Conservation (phyloP, 1,140 invertebrate genomes). For the Cylas formicarius region DNA sequence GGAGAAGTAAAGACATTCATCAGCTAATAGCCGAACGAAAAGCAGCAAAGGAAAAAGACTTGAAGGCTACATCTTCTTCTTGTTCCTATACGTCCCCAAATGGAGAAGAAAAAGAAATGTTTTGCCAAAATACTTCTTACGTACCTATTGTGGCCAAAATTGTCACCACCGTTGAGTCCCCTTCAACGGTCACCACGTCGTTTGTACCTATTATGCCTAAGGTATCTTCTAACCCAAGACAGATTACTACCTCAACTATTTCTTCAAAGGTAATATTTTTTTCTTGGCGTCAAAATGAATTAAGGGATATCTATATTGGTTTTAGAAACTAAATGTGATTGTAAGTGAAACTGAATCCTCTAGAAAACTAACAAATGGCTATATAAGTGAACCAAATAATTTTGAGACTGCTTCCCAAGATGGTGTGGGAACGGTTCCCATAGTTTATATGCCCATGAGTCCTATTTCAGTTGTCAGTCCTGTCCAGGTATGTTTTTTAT, state of each 20-base stretch:
- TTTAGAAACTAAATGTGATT: background rate
- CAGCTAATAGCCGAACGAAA: conserved; percentile 29
- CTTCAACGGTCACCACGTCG: conserved; percentile 13
- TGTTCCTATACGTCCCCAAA: conserved; percentile 23
- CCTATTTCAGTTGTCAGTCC: conserved; percentile 28
- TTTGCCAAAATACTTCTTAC: conserved; percentile 18
- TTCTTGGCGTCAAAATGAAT: conserved; percentile 8
- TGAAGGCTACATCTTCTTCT: conserved; percentile 14
- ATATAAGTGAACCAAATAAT: conserved; percentile 21
- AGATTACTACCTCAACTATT: conserved; percentile 19
- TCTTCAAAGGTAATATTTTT: conserved; percentile 17
- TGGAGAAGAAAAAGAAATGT: conserved; percentile 21
- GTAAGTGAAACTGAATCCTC: conserved; percentile 12
- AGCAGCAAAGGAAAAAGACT: conserved; percentile 29
- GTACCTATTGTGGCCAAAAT: conserved; percentile 21
- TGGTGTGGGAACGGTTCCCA: conserved; percentile 22
- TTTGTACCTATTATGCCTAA: conserved; percentile 20
- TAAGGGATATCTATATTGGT: background rate
- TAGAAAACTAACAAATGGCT: conserved; percentile 16
- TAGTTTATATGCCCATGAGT: conserved; percentile 27
- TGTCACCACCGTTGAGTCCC: conserved; percentile 11
- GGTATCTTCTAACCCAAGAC: conserved; percentile 13
- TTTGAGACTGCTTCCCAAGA: conserved; percentile 18
- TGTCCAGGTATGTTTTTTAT: conserved; percentile 21
- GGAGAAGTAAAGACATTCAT: conserved; percentile 31